Conservation (phyloP, 1,140 invertebrate genomes). For the Andrena cerasifolii region DNA sequence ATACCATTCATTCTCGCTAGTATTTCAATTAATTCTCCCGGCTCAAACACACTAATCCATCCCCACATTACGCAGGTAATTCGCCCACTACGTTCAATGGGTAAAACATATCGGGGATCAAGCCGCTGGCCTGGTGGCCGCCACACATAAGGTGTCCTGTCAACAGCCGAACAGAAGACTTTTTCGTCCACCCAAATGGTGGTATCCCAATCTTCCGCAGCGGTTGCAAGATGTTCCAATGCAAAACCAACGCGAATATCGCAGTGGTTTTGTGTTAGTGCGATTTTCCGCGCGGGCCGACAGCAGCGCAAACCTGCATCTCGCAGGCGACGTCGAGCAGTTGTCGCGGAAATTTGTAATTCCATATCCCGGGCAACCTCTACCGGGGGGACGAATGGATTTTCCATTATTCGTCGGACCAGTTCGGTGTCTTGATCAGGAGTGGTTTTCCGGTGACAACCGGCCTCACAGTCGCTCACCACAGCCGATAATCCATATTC, state of each 20-base stretch:
- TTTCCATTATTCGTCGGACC: not conserved
- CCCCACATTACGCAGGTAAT: slow-evolving; percentile 53
- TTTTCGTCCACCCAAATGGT: slow-evolving; percentile 48
- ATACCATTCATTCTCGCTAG: slow-evolving; percentile 39
- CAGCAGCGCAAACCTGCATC: not conserved
- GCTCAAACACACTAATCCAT: slow-evolving; percentile 45
- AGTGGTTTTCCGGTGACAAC: too few relatives aligned
- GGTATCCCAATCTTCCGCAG: slow-evolving; percentile 13
- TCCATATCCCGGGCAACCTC: not conserved
- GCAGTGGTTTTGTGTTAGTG: not conserved
- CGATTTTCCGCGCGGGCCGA: slow-evolving; percentile 9
- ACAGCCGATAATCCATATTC: too few relatives aligned
- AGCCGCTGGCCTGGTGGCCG: not conserved
- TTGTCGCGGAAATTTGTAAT: not conserved
- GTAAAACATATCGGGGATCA: slow-evolving; percentile 16
- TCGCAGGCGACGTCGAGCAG: not conserved
- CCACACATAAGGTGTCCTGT: slow-evolving; percentile 29
- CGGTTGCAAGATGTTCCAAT: not conserved
- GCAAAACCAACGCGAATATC: not conserved
- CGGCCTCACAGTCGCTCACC: too few relatives aligned
- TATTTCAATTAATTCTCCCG: slow-evolving; percentile 49
- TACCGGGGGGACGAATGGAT: not conserved
- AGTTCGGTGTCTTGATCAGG: not conserved
- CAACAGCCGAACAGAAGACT: slow-evolving; percentile 39
- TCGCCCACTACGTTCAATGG: slow-evolving; percentile 9